These are phyloP conservation scores for Chydorus sphaericus DNA, from an alignment of 2,888 invertebrate species.

Conservation along the genomic window DNA sequence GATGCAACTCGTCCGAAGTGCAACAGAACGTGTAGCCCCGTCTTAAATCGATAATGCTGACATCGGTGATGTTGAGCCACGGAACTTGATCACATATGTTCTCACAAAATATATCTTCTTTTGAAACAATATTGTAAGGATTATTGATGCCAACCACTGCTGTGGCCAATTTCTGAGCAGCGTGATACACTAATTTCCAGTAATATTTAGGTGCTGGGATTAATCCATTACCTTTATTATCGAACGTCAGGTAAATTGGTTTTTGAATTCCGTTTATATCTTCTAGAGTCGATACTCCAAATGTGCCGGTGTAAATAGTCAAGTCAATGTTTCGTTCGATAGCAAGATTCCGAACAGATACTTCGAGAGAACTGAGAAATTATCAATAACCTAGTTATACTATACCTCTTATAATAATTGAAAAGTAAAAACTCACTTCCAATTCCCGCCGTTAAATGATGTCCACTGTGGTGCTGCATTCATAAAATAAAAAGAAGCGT, in stretches of 20 bases:
- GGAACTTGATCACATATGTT: no score
- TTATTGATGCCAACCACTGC: conserved; percentile 48
- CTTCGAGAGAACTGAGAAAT: neutral
- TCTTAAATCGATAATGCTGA: neutral
- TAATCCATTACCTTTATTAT: conserved; percentile 31
- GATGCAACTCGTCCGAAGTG: neutral
- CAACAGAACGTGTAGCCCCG: conserved; percentile 11
- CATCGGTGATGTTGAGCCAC: no score
- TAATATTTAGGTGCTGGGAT: conserved; percentile 40
- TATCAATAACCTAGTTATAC: neutral
- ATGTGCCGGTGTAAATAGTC: conserved; percentile 39
- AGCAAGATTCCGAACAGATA: neutral
- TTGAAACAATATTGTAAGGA: conserved; percentile 29
- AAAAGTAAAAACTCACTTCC: no score
- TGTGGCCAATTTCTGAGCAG: conserved; percentile 34
- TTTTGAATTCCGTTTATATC: conserved; percentile 24
- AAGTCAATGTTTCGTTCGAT: conserved; percentile 26
- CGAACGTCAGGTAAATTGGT: conserved; percentile 30
- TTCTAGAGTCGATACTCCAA: conserved; percentile 40
- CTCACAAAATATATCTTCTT: neutral
- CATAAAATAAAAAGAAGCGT: neutral
- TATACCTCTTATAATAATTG: neutral
- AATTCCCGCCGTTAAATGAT: neutral
- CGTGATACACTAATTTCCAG: conserved; percentile 44
- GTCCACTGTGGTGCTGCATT: neutral